phyloP scores from a whole-genome alignment of 2,888 invertebrate species.

The Coleophora flavipennella region DNA sequence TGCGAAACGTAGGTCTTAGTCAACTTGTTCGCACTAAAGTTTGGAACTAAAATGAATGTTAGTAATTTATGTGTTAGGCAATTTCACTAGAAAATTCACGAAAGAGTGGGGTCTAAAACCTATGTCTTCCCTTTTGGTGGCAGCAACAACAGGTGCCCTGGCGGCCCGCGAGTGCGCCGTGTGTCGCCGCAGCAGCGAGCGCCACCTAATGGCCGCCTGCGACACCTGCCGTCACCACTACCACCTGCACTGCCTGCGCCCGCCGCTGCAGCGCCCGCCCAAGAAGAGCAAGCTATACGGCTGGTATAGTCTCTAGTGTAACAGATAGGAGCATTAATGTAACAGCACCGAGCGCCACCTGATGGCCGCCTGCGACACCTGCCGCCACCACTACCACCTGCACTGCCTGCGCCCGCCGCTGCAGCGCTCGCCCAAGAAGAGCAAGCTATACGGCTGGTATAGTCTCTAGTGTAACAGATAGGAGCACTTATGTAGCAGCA shows the following conservation, averaged over 20 bases:
- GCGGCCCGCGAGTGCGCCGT: constrained; percentile 85
- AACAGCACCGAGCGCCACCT: constrained; percentile 91
- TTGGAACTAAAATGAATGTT: no score
- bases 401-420: constrained; percentile 96
- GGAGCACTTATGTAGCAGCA: neutral
- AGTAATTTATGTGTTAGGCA: no score
- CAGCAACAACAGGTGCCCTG: constrained; percentile 28
- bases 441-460: constrained; percentile 93
- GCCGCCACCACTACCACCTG: constrained; percentile 92
- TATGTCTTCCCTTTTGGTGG: neutral
- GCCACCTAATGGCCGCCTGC: constrained; percentile 94
- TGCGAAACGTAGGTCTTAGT: no score
- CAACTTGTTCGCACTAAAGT: no score
- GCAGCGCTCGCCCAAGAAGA: constrained; percentile 96
- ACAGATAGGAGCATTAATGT: neutral
- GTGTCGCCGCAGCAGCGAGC: constrained; percentile 89
- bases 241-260: constrained; percentile 94
- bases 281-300: constrained; percentile 96
- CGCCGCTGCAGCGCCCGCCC: constrained; percentile 93
- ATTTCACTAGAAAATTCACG: no score
- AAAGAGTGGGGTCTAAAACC: no score
- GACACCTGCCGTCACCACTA: constrained; percentile 94
- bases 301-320: constrained; percentile 72
- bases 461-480: constrained; percentile 14
- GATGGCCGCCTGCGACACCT: constrained; percentile 95